phyloP scores from a whole-genome alignment of 2,888 invertebrate genomes.

The Biston betularia region DNA sequence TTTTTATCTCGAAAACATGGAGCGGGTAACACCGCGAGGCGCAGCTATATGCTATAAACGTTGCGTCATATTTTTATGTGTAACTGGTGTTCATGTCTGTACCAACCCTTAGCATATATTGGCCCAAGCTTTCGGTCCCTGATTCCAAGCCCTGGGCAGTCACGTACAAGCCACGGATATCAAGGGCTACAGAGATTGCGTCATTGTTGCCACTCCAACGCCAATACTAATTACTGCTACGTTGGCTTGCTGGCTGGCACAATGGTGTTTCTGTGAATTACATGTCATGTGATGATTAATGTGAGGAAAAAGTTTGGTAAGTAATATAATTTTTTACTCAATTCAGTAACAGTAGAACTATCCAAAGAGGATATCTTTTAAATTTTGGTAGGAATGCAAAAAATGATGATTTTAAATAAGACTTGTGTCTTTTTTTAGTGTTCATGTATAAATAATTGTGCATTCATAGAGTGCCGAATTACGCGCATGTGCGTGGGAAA shows the following conservation, averaged over 20 bases:
- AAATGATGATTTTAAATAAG: no score
- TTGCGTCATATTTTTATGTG: not conserved
- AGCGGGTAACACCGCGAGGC: no score
- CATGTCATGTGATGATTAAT: constrained; percentile 22
- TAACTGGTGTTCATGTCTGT: not conserved
- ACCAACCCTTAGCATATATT: constrained; percentile 1
- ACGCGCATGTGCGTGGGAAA: no score
- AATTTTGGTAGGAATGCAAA: no score
- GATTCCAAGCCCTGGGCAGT: constrained; percentile 15
- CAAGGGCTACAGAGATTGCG: constrained; percentile 35
- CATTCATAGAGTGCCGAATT: no score
- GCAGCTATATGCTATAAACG: not conserved
- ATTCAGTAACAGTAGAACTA: not conserved
- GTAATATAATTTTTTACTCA: not conserved
- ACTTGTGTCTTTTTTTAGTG: no score
- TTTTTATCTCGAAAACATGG: no score
- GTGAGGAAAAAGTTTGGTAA: not conserved
- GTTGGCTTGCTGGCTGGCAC: constrained; percentile 11
- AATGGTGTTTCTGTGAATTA: constrained; percentile 23
- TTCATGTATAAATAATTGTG: no score
- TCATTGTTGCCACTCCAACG: constrained; percentile 34
- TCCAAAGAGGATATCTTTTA: no score
- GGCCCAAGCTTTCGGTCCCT: constrained; percentile 22
- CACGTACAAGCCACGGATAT: constrained; percentile 35
- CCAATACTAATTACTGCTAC: constrained; percentile 38